These are phyloP conservation scores for Limulus polyphemus DNA, from an alignment of 2,888 invertebrate genomes.

Conservation along the genomic window DNA sequence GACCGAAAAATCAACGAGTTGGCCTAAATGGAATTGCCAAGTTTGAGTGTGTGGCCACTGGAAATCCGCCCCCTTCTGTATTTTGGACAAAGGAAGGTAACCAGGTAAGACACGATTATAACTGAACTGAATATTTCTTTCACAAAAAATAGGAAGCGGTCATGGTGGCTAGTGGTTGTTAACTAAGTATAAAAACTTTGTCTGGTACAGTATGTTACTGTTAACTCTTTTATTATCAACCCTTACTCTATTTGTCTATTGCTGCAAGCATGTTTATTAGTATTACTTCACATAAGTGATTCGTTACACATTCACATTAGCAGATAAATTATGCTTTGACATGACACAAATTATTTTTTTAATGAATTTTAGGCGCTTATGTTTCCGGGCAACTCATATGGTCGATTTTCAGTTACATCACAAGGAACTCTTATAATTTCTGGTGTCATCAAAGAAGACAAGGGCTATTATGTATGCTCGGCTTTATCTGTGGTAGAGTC, in stretches of 20 bases:
- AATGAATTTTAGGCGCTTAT: slow-evolving; percentile 48
- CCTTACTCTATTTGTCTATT: no score
- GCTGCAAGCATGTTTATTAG: no score
- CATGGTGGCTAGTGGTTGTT: no score
- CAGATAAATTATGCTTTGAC: no score
- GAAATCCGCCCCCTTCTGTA: slow-evolving; percentile 79
- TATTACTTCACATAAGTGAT: no score
- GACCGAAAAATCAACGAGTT: slow-evolving; percentile 74
- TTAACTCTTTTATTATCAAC: no score
- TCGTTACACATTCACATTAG: no score
- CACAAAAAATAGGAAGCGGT: no score
- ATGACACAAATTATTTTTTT: no score
- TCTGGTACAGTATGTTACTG: no score
- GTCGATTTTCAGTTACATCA: slow-evolving; percentile 56
- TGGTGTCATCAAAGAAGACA: slow-evolving; percentile 57
- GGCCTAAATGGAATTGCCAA: slow-evolving; percentile 66
- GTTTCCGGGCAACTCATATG: slow-evolving; percentile 64
- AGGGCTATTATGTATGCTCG: slow-evolving; percentile 81
- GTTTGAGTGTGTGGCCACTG: slow-evolving; percentile 80
- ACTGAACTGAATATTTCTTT: no score
- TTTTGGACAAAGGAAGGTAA: slow-evolving; percentile 94
- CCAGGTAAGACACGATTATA: slow-evolving; percentile 40
- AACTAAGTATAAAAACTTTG: no score
- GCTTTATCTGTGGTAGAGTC: slow-evolving; percentile 89
- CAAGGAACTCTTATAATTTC: slow-evolving; percentile 56